Evolutionary conservation across 2,113 vertebrate species (phyloP).

Genomic region (Oxyruncus cristatus): DNA sequence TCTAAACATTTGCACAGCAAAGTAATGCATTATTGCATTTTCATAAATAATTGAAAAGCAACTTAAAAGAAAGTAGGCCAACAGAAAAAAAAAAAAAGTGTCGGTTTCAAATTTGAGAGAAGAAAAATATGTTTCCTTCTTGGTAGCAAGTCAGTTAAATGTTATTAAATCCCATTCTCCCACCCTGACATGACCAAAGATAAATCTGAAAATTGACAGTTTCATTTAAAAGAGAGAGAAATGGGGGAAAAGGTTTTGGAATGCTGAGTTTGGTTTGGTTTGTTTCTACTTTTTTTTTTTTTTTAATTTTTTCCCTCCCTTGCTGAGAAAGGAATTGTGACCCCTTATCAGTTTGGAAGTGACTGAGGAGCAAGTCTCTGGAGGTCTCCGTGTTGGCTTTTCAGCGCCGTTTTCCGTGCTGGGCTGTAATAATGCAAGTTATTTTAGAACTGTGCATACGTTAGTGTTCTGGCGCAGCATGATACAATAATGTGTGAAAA

Average conservation of each 20-base stretch:
- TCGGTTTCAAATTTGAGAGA: slow-evolving; percentile 58
- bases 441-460: slow-evolving; percentile 79
- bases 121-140: slow-evolving; percentile 65
- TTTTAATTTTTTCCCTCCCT: not conserved
- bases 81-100: slow-evolving; percentile 33
- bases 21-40: slow-evolving; percentile 74
- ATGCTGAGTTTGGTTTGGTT: not conserved
- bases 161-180: slow-evolving; percentile 56
- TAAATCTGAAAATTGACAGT: slow-evolving; percentile 32
- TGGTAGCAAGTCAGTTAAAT: slow-evolving; percentile 68
- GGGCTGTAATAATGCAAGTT: slow-evolving; percentile 69
- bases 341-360: not conserved
- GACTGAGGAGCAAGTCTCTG: slow-evolving; percentile 16
- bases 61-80: slow-evolving; percentile 77
- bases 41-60: slow-evolving; percentile 80
- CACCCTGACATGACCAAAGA: slow-evolving; percentile 39
- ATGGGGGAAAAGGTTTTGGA: not conserved
- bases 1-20: slow-evolving; percentile 69
- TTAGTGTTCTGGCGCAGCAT: slow-evolving; percentile 73
- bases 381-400: slow-evolving; percentile 27
- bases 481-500: slow-evolving; percentile 79
- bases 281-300: not conserved
- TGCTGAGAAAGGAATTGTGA: not conserved
- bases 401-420: slow-evolving; percentile 19
- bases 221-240: slow-evolving; percentile 27